A percentile compares a stretch with the other conserved stretches of the same genome.
Conservation (phyloP, 2,888 invertebrate genomes). For the Hydrotaea diabolus region DNA sequence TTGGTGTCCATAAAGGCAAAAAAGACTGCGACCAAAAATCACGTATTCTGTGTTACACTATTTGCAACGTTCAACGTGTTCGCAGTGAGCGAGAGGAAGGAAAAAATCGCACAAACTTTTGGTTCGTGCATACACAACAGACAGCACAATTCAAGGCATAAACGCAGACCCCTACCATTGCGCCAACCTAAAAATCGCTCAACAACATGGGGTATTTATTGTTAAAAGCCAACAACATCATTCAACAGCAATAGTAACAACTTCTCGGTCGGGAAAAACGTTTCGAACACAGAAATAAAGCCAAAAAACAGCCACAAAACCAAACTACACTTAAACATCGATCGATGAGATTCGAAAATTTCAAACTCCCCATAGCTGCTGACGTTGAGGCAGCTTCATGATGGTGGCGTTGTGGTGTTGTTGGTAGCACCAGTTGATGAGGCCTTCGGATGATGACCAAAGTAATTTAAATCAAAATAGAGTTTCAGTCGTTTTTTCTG, state of each 20-base stretch:
- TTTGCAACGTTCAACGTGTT: constrained; percentile 73
- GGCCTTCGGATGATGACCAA: neutral
- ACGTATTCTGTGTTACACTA: constrained; percentile 81
- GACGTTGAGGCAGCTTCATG: constrained; percentile 31
- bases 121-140: constrained; percentile 68
- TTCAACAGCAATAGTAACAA: no score
- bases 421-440: constrained; percentile 43
- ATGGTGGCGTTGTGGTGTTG: constrained; percentile 40
- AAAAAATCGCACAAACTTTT: constrained; percentile 64
- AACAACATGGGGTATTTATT: neutral
- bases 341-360: constrained; percentile 62
- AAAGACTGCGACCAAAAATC: constrained; percentile 70
- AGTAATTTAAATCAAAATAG: constrained; percentile 27
- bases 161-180: neutral
- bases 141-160: constrained; percentile 55
- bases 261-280: neutral
- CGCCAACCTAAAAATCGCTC: neutral
- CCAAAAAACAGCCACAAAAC: constrained; percentile 4
- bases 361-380: constrained; percentile 55
- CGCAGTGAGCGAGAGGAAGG: neutral
- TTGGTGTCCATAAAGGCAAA: neutral
- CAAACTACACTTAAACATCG: constrained; percentile 54
- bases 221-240: neutral
- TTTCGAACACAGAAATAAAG: neutral
- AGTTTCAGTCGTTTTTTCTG: neutral